Evolutionary conservation across 2,113 vertebrate genomes (phyloP).

Genomic region (Kryptolebias marmoratus): DNA sequence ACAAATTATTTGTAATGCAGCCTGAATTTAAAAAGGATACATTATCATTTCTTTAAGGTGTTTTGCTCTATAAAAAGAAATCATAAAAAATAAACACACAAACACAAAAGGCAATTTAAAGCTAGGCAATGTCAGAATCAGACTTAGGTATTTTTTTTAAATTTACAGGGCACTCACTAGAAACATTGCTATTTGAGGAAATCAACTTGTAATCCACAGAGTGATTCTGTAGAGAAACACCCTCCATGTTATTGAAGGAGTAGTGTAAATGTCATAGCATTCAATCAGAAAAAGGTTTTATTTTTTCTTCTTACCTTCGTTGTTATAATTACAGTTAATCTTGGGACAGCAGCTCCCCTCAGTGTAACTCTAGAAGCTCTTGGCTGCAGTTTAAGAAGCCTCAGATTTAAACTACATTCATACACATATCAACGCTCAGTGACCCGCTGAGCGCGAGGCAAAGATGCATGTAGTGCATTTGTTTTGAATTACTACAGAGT

Average conservation of each 20-base stretch:
- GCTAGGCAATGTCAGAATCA: neutral
- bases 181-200: conserved; percentile 19
- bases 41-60: too few species aligned
- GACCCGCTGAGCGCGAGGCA: conserved; percentile 31
- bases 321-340: conserved; percentile 46
- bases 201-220: conserved; percentile 13
- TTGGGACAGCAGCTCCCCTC: conserved; percentile 55
- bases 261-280: conserved; percentile 29
- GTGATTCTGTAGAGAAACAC: conserved; percentile 22
- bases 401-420: conserved; percentile 55
- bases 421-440: conserved; percentile 55
- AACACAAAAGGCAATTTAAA: neutral
- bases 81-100: neutral
- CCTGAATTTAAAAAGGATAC: too few species aligned
- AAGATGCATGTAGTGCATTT: conserved; percentile 42
- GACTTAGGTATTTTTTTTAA: conserved; percentile 3
- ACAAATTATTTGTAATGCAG: too few species aligned
- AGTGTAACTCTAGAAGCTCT: conserved; percentile 43
- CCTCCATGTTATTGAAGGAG: conserved; percentile 32
- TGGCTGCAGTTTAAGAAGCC: conserved; percentile 23
- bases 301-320: conserved; percentile 33
- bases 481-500: conserved; percentile 61
- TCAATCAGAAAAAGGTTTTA: conserved; percentile 45
- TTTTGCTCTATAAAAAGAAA: conserved; percentile 6
- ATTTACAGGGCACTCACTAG: neutral